phyloP scores from a whole-genome alignment of 1,140 invertebrate genomes.

The Drosophila burlai region DNA sequence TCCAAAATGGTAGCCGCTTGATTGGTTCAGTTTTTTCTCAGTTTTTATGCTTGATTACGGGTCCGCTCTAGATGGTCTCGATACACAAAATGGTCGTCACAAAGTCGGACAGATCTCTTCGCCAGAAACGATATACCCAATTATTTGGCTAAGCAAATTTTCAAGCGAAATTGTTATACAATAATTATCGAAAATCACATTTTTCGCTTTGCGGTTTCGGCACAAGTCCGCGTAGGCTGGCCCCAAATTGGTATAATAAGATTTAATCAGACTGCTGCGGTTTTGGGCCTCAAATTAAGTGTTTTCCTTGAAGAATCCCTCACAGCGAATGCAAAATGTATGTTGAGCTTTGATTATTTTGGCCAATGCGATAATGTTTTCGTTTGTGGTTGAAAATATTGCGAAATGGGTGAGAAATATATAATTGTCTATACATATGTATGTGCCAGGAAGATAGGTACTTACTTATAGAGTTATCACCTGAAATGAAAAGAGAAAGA shows the following conservation, averaged over 20 bases:
- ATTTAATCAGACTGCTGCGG: constrained; percentile 71
- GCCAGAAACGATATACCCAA: constrained; percentile 21
- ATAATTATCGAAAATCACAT: constrained; percentile 39
- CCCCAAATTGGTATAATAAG: constrained; percentile 57
- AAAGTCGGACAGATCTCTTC: constrained; percentile 19
- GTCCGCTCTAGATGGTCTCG: constrained; percentile 31
- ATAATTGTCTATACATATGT: neutral
- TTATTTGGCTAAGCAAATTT: constrained; percentile 38
- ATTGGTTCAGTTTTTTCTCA: constrained; percentile 69
- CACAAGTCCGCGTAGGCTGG: constrained; percentile 18
- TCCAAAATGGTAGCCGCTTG: constrained; percentile 78
- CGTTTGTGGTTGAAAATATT: constrained; percentile 60
- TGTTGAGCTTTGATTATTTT: constrained; percentile 20
- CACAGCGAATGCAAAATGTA: constrained; percentile 75
- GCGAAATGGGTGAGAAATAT: constrained; percentile 40
- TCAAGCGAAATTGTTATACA: constrained; percentile 46
- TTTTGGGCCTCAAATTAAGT: constrained; percentile 24
- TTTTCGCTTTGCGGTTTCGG: constrained; percentile 47
- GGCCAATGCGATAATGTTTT: constrained; percentile 65
- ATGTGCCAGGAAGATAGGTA: constrained; percentile 12
- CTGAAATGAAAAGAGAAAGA: constrained; percentile 58
- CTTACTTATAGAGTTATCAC: constrained; percentile 85
- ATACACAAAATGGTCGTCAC: constrained; percentile 68
- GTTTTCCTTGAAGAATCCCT: constrained; percentile 34
- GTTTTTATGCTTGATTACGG: constrained; percentile 27